Percentiles rank a stretch among this genome's conserved stretches.
Evolutionary conservation across 2,113 vertebrate species (phyloP).

Genomic region (Dasypus novemcinctus): DNA sequence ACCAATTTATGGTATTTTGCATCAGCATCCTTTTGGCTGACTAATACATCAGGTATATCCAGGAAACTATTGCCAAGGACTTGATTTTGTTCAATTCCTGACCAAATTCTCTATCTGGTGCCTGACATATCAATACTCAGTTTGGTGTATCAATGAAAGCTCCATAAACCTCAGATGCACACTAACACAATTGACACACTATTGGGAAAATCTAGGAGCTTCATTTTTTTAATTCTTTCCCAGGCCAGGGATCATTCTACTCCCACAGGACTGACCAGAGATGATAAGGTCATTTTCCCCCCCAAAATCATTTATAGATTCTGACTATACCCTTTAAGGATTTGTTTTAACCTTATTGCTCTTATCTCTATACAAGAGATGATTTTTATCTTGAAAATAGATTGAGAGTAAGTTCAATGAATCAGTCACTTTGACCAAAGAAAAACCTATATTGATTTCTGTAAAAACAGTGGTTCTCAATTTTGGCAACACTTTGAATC

Average conservation of each 20-base stretch:
- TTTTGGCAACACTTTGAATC: neutral
- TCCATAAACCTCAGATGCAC: neutral
- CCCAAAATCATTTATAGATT: neutral
- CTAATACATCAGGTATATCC: neutral
- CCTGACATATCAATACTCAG: neutral
- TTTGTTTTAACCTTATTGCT: neutral
- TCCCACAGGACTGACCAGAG: neutral
- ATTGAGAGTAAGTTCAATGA: neutral
- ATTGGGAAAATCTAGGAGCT: neutral
- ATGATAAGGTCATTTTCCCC: neutral
- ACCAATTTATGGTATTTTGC: too few relatives aligned
- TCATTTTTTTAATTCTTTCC: neutral
- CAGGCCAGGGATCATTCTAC: neutral
- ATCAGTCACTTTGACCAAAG: neutral
- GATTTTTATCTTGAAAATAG: conserved; percentile 20
- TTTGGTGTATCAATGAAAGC: neutral
- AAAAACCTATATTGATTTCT: neutral
- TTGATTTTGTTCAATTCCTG: neutral
- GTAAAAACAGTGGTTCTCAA: neutral
- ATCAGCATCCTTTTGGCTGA: too few relatives aligned
- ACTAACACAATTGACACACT: neutral
- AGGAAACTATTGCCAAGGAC: neutral
- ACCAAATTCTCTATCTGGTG: neutral
- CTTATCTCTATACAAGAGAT: neutral
- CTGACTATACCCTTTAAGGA: neutral